Percentiles rank a stretch among this genome's conserved stretches.
phyloP scores from a whole-genome alignment of 2,113 vertebrate genomes.

The Spilogale gracilis region DNA sequence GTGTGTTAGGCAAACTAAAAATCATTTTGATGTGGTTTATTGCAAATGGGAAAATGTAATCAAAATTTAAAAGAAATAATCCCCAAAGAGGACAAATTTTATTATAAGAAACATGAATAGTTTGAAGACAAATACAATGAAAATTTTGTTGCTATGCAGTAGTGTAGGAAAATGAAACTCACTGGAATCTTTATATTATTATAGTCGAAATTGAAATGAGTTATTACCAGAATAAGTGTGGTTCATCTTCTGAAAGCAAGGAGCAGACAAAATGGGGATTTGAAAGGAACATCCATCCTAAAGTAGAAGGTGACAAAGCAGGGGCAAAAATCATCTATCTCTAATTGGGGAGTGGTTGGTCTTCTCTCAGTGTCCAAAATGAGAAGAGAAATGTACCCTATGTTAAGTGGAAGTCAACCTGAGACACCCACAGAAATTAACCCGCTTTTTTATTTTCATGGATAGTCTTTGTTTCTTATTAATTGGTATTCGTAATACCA shows the following conservation, averaged over 20 bases:
- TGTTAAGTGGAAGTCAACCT: not conserved
- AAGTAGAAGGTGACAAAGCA: not conserved
- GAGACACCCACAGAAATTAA: not conserved
- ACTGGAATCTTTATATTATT: not conserved
- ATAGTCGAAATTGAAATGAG: not conserved
- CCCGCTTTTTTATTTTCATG: not conserved
- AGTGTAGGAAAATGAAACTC: not conserved
- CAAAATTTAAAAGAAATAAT: constrained; percentile 45
- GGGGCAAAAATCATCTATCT: not conserved
- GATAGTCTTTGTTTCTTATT: not conserved
- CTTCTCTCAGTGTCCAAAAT: not conserved
- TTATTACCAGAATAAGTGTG: not conserved
- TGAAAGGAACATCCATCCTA: not conserved
- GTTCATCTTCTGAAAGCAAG: not conserved
- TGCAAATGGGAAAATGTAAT: not conserved
- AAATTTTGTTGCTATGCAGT: not conserved
- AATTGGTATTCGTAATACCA: constrained; percentile 23
- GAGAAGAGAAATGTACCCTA: not conserved
- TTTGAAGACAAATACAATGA: constrained; percentile 37
- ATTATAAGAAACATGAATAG: not conserved
- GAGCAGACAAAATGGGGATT: not conserved
- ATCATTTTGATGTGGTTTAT: constrained; percentile 39
- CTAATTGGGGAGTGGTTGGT: not conserved
- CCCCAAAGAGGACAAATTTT: not conserved
- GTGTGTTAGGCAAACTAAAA: not conserved